A percentile compares a stretch with the other conserved stretches of the same genome.
Conservation (phyloP, 2,888 invertebrate genomes). For the Rhynchonema sp. region DNA sequence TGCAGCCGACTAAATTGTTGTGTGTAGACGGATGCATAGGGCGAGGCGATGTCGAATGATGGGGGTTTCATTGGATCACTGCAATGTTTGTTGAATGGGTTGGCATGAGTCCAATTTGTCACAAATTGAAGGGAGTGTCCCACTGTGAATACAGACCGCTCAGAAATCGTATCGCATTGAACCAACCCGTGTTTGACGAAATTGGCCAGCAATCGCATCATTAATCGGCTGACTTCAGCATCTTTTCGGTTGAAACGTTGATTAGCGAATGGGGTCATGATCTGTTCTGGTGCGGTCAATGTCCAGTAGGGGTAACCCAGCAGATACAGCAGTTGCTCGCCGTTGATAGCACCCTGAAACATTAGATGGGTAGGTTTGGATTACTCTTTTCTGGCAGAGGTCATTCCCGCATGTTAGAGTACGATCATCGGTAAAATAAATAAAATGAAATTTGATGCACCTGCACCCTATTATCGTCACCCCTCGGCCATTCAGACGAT, state of each 20-base stretch:
- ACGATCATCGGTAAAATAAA: no score
- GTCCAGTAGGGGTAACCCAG: conserved; percentile 23
- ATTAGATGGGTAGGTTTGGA: no score
- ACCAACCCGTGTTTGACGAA: conserved; percentile 25
- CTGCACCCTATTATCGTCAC: conserved; percentile 14
- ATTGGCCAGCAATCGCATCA: conserved; percentile 25
- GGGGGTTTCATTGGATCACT: conserved; percentile 23
- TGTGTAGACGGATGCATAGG: conserved; percentile 15
- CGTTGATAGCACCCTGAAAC: conserved; percentile 21
- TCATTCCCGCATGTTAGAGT: no score
- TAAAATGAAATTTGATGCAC: no score
- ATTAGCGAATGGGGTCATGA: no score
- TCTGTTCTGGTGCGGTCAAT: not conserved
- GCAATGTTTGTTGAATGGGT: conserved; percentile 3
- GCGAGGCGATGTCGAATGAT: conserved; percentile 12
- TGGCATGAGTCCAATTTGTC: no score
- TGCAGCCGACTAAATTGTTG: conserved; percentile 13
- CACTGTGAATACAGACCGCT: no score
- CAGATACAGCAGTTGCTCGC: conserved; percentile 24
- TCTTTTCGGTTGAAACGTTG: conserved; percentile 17
- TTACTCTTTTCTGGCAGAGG: no score
- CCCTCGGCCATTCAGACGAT: conserved; percentile 16
- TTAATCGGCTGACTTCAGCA: conserved; percentile 18
- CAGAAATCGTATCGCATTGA: not conserved
- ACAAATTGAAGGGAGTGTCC: no score